These are phyloP conservation scores for Plemyria rubiginata DNA, from an alignment of 2,888 invertebrate genomes.

Conservation along the genomic window DNA sequence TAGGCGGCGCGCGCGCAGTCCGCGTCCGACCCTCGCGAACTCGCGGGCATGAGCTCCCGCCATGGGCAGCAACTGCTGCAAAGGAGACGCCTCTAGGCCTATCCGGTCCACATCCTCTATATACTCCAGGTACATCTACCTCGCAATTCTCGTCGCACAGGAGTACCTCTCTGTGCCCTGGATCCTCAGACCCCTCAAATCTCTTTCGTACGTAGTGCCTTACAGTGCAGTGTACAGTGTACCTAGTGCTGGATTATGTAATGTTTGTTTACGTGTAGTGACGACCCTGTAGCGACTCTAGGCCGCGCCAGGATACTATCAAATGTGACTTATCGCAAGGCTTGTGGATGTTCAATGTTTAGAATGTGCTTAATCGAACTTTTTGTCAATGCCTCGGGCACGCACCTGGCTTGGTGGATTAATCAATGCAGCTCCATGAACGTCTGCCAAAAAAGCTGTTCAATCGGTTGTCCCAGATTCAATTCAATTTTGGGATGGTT, in stretches of 20 bases:
- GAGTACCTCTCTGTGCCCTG: constrained; percentile 67
- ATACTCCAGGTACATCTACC: constrained; percentile 81
- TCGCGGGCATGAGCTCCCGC: constrained; percentile 71
- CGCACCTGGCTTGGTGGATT: neutral
- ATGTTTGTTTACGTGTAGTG: constrained; percentile 40
- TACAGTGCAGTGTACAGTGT: constrained; percentile 35
- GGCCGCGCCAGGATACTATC: constrained; percentile 12
- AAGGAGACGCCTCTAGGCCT: constrained; percentile 81
- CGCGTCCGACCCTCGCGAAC: constrained; percentile 70
- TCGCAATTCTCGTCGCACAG: constrained; percentile 66
- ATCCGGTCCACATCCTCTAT: constrained; percentile 76
- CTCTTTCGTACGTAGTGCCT: constrained; percentile 65
- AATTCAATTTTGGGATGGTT: neutral
- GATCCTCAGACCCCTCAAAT: constrained; percentile 60
- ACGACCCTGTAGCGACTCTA: constrained; percentile 9
- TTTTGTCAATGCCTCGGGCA: neutral
- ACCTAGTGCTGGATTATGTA: constrained; percentile 47
- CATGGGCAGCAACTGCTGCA: constrained; percentile 87
- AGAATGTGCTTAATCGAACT: constrained; percentile 28
- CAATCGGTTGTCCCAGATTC: neutral
- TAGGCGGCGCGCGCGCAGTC: constrained; percentile 67
- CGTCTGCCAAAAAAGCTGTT: neutral
- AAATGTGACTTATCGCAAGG: constrained; percentile 36
- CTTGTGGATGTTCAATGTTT: constrained; percentile 29
- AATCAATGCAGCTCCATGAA: constrained; percentile 4